Percentiles rank a stretch among this genome's conserved stretches.
These are phyloP conservation scores for Virgularia gustaviana DNA, from an alignment of 92 coral and sea anemone species.

Conservation along the genomic window DNA sequence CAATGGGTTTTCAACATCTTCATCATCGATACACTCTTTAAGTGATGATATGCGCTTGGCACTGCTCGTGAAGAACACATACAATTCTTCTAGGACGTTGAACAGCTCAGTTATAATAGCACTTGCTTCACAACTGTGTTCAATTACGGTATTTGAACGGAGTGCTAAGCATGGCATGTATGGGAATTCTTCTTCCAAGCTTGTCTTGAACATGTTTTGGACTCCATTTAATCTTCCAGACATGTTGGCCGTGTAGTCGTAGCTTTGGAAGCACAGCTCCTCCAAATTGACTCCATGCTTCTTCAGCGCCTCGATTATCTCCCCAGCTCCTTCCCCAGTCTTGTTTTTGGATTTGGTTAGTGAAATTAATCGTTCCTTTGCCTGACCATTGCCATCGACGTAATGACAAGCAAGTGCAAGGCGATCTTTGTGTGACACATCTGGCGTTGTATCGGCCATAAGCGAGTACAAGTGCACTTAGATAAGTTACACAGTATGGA, in stretches of 20 bases:
- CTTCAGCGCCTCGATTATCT: conserved; percentile 3
- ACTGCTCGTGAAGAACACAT: not conserved
- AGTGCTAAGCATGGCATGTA: conserved; percentile 14
- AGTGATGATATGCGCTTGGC: not conserved
- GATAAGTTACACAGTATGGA: not conserved
- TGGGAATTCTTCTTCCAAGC: not conserved
- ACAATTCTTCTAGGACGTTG: not conserved
- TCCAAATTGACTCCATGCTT: conserved; percentile 1
- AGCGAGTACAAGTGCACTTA: conserved; percentile 9
- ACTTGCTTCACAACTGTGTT: not conserved
- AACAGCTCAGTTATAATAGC: not conserved
- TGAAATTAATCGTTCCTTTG: conserved; percentile 5
- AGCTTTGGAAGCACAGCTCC: conserved; percentile 21
- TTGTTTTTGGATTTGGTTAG: conserved; percentile 20
- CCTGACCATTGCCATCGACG: conserved; percentile 6
- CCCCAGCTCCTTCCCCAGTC: not conserved
- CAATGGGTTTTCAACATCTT: not conserved
- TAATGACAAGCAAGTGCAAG: conserved; percentile 18
- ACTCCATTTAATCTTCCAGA: conserved; percentile 21
- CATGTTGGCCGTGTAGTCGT: conserved; percentile 15
- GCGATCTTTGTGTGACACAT: conserved; percentile 31
- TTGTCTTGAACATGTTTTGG: conserved; percentile 6
- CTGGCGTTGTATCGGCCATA: conserved; percentile 30
- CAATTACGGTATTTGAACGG: not conserved
- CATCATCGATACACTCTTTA: not conserved